These are phyloP conservation scores for Chelonia mydas DNA, from an alignment of 2,797 vertebrate species.

Conservation along the genomic window DNA sequence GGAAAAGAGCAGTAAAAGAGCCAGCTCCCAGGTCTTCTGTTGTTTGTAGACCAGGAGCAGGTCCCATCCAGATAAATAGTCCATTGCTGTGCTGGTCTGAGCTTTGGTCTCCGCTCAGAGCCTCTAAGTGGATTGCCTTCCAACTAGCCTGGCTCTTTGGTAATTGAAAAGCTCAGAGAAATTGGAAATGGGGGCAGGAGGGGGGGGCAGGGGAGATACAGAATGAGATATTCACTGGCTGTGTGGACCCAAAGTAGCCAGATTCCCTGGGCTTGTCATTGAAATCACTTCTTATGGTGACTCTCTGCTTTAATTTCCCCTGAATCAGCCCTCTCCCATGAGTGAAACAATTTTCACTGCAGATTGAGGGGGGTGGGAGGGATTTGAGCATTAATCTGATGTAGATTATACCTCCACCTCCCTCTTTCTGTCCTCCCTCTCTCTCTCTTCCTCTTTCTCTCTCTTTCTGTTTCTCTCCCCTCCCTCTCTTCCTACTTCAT, in stretches of 20 bases:
- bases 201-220: not conserved
- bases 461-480: conserved; percentile 63
- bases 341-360: conserved; percentile 76
- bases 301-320: conserved; percentile 88
- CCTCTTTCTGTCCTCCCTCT: conserved; percentile 73
- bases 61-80: conserved; percentile 51
- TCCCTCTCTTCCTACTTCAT: conserved; percentile 76
- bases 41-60: conserved; percentile 30
- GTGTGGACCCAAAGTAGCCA: conserved; percentile 75
- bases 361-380: conserved; percentile 85
- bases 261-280: conserved; percentile 76
- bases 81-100: not conserved
- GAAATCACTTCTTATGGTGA: conserved; percentile 71
- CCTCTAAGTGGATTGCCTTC: conserved; percentile 73
- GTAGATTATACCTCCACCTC: conserved; percentile 75
- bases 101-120: conserved; percentile 47
- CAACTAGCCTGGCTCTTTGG: conserved; percentile 11
- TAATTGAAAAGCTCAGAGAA: conserved; percentile 59
- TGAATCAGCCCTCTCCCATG: conserved; percentile 78
- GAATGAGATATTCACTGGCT: conserved; percentile 46
- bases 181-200: conserved; percentile 39
- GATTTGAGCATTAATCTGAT: conserved; percentile 80
- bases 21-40: not conserved
- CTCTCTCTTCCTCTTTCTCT: conserved; percentile 54
- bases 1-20: not conserved